These are phyloP conservation scores for Excalfactoria chinensis DNA, from an alignment of 2,113 vertebrate species.

Conservation along the genomic window DNA sequence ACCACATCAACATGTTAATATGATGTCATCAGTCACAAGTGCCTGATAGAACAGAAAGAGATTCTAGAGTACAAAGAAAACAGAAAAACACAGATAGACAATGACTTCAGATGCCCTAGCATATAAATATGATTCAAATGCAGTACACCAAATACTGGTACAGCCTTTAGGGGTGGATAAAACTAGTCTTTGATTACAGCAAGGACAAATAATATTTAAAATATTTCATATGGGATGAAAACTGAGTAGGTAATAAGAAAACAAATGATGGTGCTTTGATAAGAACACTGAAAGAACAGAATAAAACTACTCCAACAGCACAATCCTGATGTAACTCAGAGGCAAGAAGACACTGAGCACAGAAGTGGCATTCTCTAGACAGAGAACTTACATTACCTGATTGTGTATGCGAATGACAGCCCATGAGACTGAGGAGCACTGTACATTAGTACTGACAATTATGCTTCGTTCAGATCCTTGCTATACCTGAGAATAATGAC, in stretches of 20 bases:
- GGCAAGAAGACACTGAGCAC: neutral
- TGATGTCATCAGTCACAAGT: neutral
- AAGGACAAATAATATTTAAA: neutral
- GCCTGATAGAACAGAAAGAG: neutral
- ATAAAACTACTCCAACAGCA: neutral
- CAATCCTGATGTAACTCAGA: neutral
- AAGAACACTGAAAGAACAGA: neutral
- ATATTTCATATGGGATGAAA: neutral
- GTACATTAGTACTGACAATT: neutral
- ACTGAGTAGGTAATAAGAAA: neutral
- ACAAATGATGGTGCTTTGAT: neutral
- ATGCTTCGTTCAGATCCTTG: neutral
- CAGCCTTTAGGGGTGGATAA: neutral
- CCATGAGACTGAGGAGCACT: neutral
- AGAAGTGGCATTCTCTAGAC: accelerated
- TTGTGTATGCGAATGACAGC: neutral
- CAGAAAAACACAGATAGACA: neutral
- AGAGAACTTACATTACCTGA: neutral
- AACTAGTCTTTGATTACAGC: neutral
- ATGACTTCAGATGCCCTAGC: neutral
- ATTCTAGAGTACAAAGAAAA: neutral
- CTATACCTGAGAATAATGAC: neutral
- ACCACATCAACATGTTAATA: neutral
- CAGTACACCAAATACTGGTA: accelerated
- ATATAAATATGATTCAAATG: neutral